phyloP scores from a whole-genome alignment of 2,888 invertebrate species.

The Stramonita haemastoma region DNA sequence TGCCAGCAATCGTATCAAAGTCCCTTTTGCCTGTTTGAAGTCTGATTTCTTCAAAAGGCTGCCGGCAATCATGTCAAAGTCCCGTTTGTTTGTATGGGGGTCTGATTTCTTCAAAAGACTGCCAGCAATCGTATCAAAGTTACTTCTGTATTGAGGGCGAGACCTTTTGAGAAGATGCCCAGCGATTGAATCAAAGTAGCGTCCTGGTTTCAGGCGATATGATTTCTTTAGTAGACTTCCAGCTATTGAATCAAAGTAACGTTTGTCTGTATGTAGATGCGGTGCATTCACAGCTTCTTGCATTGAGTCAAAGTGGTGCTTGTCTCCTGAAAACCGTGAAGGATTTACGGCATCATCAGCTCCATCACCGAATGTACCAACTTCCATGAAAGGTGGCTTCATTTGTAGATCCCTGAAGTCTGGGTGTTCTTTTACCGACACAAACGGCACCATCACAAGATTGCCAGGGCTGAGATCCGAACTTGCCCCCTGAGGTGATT shows the following conservation, averaged over 20 bases:
- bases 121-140: slow-evolving; percentile 2
- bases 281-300: not conserved
- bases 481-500: not conserved
- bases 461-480: not conserved
- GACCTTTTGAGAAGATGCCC: slow-evolving; percentile 31
- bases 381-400: not conserved
- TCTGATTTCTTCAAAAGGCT: not conserved
- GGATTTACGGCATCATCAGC: not conserved
- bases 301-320: not conserved
- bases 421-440: not conserved
- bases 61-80: not conserved
- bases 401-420: not conserved
- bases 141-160: not conserved
- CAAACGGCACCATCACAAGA: no score
- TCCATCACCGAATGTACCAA: not conserved
- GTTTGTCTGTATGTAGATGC: not conserved
- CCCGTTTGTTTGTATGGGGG: not conserved
- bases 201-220: not conserved
- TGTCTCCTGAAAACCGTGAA: not conserved
- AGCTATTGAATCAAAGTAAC: slow-evolving; percentile 31
- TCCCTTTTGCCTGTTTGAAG: not conserved
- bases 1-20: slow-evolving; percentile 7
- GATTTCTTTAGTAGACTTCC: slow-evolving; percentile 26
- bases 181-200: slow-evolving; percentile 29
- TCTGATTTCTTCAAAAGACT: not conserved